Percentiles rank a stretch among this genome's conserved stretches.
These are phyloP conservation scores for Drosophila merina DNA, from an alignment of 2,888 invertebrate genomes.

Conservation along the genomic window DNA sequence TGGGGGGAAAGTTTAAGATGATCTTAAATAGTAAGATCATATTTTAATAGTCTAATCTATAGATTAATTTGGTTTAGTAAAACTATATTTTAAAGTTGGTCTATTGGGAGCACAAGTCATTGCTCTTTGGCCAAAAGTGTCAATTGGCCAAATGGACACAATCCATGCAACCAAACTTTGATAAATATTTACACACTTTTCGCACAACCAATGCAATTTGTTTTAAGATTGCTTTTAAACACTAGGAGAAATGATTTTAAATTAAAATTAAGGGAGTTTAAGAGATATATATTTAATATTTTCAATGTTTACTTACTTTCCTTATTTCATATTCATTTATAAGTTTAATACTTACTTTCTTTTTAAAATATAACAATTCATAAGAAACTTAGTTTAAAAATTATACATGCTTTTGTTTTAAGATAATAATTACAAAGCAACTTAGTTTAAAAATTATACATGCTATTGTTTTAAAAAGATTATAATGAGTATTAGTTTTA, in stretches of 20 bases:
- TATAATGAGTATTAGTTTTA: too few species aligned
- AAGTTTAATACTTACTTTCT: neutral
- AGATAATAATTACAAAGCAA: too few species aligned
- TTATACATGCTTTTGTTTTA: too few species aligned
- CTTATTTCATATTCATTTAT: too few species aligned
- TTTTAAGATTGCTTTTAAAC: constrained; percentile 31
- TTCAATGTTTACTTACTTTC: too few species aligned
- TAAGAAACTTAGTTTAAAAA: too few species aligned
- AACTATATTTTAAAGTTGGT: neutral
- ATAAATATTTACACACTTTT: constrained; percentile 42
- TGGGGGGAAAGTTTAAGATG: constrained; percentile 4
- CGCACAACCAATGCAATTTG: constrained; percentile 7
- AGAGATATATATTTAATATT: too few species aligned
- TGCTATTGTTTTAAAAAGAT: too few species aligned
- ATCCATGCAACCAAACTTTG: constrained; percentile 11
- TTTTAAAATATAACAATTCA: neutral
- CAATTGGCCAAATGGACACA: constrained; percentile 38
- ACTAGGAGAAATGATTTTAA: neutral
- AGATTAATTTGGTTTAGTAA: too few species aligned
- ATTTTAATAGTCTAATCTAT: too few species aligned
- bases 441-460: too few species aligned
- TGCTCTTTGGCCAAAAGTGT: constrained; percentile 27
- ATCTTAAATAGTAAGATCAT: too few species aligned
- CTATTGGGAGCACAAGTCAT: neutral
- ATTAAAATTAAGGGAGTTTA: neutral